Evolutionary conservation across 2,888 invertebrate species (phyloP).

Genomic region (Apotomis turbidana): DNA sequence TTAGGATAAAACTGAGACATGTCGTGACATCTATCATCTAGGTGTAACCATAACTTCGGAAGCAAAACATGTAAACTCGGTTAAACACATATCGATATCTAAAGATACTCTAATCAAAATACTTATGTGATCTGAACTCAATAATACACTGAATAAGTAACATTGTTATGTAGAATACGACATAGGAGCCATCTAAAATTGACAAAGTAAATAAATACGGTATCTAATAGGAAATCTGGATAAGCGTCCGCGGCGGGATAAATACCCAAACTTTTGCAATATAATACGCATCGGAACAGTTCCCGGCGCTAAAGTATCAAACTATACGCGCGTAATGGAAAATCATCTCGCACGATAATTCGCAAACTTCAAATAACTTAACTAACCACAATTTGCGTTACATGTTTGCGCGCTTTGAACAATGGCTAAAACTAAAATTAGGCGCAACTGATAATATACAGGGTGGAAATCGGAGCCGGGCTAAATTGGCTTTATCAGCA

Average conservation of each 20-base stretch:
- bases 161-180: neutral
- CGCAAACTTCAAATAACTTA: constrained; percentile 46
- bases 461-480: constrained; percentile 59
- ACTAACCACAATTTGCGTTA: constrained; percentile 47
- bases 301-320: constrained; percentile 31
- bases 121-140: neutral
- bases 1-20: no score
- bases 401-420: constrained; percentile 63
- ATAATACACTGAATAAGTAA: neutral
- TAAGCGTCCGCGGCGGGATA: constrained; percentile 16
- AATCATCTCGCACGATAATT: constrained; percentile 38
- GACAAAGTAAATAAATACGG: neutral
- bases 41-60: no score
- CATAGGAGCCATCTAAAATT: neutral
- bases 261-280: constrained; percentile 37
- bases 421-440: constrained; percentile 65
- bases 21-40: no score
- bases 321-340: constrained; percentile 38
- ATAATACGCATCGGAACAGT: constrained; percentile 33
- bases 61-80: no score
- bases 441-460: constrained; percentile 65
- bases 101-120: neutral
- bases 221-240: constrained; percentile 12
- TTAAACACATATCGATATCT: neutral
- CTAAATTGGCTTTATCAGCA: constrained; percentile 67